phyloP scores from a whole-genome alignment of 1,140 invertebrate genomes.

The Dolichoris vasculosae region DNA sequence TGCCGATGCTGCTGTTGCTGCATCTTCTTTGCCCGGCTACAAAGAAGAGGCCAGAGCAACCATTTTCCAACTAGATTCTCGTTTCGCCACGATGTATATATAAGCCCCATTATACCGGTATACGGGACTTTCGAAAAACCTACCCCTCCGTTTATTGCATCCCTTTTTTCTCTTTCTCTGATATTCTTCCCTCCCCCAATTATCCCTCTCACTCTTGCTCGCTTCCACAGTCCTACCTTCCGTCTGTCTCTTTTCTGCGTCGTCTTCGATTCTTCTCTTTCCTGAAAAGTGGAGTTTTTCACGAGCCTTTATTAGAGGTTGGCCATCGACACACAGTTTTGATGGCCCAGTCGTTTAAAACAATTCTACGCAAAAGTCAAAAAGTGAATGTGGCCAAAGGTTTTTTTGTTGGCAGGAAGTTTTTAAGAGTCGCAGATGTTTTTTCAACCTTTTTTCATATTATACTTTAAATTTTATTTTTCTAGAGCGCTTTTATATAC shows the following conservation, averaged over 20 bases:
- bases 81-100: constrained; percentile 45
- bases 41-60: constrained; percentile 36
- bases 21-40: background rate
- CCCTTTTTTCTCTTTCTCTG: constrained; percentile 36
- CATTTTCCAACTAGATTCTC: constrained; percentile 61
- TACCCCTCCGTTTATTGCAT: constrained; percentile 52
- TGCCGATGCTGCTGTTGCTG: background rate
- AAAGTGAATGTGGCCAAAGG: background rate
- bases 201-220: background rate
- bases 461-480: constrained; percentile 4
- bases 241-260: background rate
- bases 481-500: background rate
- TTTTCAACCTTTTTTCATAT: background rate
- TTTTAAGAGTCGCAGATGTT: constrained; percentile 34
- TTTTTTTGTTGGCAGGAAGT: constrained; percentile 24
- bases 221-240: background rate
- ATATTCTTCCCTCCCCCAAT: background rate
- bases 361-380: constrained; percentile 37
- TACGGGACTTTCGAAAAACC: constrained; percentile 48
- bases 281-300: constrained; percentile 24
- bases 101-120: constrained; percentile 33
- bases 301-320: constrained; percentile 26
- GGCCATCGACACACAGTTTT: background rate
- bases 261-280: background rate
- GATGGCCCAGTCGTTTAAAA: background rate